phyloP scores from a whole-genome alignment of 2,797 vertebrate species.

The Muscicapa striata region DNA sequence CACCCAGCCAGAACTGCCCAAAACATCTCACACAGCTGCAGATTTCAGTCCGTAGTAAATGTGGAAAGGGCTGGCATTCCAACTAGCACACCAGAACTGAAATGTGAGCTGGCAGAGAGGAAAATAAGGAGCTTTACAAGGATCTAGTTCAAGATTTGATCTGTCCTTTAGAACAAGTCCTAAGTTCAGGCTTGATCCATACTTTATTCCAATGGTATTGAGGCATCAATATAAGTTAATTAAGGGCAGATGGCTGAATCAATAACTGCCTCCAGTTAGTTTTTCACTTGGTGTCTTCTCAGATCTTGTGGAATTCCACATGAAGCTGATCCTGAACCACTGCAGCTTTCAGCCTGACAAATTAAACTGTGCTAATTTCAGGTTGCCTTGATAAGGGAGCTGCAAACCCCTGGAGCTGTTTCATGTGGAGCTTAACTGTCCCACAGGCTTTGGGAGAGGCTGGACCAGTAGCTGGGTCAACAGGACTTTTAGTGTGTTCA shows the following conservation, averaged over 20 bases:
- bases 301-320: background rate
- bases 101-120: background rate
- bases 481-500: background rate
- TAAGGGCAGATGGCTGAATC: background rate
- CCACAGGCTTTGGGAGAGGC: background rate
- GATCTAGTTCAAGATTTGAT: background rate
- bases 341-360: background rate
- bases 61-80: background rate
- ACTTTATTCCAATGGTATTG: background rate
- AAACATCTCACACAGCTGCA: background rate
- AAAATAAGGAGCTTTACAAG: background rate
- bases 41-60: background rate
- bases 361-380: background rate
- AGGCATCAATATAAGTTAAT: background rate
- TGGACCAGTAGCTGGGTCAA: background rate
- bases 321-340: background rate
- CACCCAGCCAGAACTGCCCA: background rate
- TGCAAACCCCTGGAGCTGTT: background rate
- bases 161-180: background rate
- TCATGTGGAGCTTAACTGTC: background rate
- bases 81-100: background rate
- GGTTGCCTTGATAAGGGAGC: background rate
- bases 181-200: background rate
- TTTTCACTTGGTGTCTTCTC: background rate
- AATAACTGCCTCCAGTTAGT: background rate